Conservation (phyloP, 2,797 vertebrate species). For the Xenopus petersii region DNA sequence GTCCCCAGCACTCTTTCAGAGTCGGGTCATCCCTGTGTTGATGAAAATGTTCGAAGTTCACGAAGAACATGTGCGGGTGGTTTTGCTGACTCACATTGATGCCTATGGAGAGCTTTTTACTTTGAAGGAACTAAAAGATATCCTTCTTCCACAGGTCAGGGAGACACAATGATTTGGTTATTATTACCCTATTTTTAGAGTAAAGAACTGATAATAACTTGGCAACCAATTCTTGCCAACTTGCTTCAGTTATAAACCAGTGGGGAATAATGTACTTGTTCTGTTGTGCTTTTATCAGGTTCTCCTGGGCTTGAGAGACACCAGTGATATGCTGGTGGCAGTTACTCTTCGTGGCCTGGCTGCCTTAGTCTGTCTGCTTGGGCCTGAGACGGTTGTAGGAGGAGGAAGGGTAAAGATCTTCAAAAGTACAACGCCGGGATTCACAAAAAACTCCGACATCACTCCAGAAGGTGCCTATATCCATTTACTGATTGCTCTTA, state of each 20-base stretch:
- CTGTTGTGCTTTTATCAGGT: slow-evolving; percentile 60
- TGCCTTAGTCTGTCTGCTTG: slow-evolving; percentile 87
- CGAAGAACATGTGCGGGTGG: slow-evolving; percentile 88
- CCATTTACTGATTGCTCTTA: neutral
- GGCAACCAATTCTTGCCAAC: too few relatives aligned
- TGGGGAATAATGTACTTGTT: too few relatives aligned
- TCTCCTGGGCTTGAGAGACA: slow-evolving; percentile 90
- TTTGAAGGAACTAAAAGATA: slow-evolving; percentile 83
- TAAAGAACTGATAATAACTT: too few relatives aligned
- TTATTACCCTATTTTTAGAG: too few relatives aligned
- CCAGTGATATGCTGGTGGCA: slow-evolving; percentile 83
- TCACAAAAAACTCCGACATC: slow-evolving; percentile 83
- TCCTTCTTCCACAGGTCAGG: slow-evolving; percentile 90
- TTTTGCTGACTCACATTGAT: slow-evolving; percentile 85
- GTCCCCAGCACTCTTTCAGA: slow-evolving; percentile 80
- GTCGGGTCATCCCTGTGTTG: slow-evolving; percentile 84
- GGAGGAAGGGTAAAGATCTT: slow-evolving; percentile 93
- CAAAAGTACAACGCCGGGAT: slow-evolving; percentile 89
- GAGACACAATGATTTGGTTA: neutral
- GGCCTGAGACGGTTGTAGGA: slow-evolving; percentile 84
- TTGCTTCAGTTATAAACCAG: too few relatives aligned
- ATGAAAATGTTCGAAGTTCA: slow-evolving; percentile 89
- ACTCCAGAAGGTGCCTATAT: slow-evolving; percentile 82
- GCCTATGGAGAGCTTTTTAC: slow-evolving; percentile 86
- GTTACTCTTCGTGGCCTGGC: slow-evolving; percentile 91